A percentile compares a stretch with the other conserved stretches of the same genome.
These are phyloP conservation scores for Gambusia yucatana DNA, from an alignment of 2,797 vertebrate genomes.

Conservation along the genomic window DNA sequence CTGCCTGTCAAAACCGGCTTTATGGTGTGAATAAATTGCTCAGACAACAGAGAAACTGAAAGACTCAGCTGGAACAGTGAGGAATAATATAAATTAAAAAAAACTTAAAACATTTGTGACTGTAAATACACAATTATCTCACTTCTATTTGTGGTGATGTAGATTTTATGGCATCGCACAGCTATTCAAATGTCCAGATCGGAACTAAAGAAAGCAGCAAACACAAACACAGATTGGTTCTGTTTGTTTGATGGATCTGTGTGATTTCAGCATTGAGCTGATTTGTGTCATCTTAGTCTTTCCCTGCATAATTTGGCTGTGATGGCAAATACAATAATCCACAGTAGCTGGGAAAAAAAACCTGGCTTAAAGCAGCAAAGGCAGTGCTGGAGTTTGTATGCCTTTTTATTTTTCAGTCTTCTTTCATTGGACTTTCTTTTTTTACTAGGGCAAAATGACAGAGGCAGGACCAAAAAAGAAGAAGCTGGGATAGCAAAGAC, in stretches of 20 bases:
- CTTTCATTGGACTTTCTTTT: conserved; percentile 8
- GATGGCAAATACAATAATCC: conserved; percentile 53
- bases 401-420: conserved; percentile 27
- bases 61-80: conserved; percentile 26
- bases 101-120: conserved; percentile 22
- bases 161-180: conserved; percentile 44
- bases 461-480: not conserved
- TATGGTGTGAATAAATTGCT: conserved; percentile 43
- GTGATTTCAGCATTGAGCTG: conserved; percentile 42
- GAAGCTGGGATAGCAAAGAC: not conserved
- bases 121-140: conserved; percentile 53
- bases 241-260: conserved; percentile 60
- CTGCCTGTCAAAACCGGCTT: conserved; percentile 54
- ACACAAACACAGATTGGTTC: conserved; percentile 54
- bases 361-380: conserved; percentile 31
- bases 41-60: conserved; percentile 37
- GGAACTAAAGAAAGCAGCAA: conserved; percentile 52
- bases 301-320: conserved; percentile 32
- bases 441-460: conserved; percentile 44
- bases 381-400: conserved; percentile 39
- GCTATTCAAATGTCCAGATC: conserved; percentile 57
- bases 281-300: conserved; percentile 38
- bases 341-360: conserved; percentile 30
- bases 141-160: conserved; percentile 21
- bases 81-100: conserved; percentile 1